phyloP scores from a whole-genome alignment of 64 coral and sea anemone species.

The Orbicella faveolata region DNA sequence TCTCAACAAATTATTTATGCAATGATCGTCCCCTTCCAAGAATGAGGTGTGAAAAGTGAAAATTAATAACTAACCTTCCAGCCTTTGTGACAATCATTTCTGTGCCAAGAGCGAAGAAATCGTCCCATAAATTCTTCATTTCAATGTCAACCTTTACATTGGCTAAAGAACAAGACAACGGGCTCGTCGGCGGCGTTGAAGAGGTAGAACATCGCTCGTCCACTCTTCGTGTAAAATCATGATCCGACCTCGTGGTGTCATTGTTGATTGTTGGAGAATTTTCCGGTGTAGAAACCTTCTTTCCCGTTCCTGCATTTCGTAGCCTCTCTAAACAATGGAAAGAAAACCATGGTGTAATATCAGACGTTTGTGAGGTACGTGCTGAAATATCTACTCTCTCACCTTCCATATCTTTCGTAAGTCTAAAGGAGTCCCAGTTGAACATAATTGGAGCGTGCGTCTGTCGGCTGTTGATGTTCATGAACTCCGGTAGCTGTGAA shows the following conservation, averaged over 20 bases:
- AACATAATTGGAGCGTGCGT: conserved; percentile 59
- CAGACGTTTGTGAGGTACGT: not conserved
- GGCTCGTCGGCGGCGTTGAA: not conserved
- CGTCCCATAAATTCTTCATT: conserved; percentile 96
- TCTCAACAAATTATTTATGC: not conserved
- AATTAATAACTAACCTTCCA: conserved; percentile 76
- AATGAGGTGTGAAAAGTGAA: not conserved
- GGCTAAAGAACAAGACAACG: conserved; percentile 26
- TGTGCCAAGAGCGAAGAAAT: conserved; percentile 80
- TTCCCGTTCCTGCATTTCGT: conserved; percentile 92
- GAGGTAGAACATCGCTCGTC: conserved; percentile 20
- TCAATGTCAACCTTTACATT: conserved; percentile 90
- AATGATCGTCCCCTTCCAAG: not conserved
- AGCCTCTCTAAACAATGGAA: conserved; percentile 69
- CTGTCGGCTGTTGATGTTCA: conserved; percentile 34
- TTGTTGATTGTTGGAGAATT: conserved; percentile 7
- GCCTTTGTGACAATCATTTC: conserved; percentile 69
- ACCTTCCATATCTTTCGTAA: conserved; percentile 99
- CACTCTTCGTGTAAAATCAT: not conserved
- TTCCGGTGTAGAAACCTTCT: conserved; percentile 42
- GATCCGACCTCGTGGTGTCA: conserved; percentile 8
- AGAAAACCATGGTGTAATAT: conserved; percentile 12
- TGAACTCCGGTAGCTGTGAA: conserved; percentile 61
- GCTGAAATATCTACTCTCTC: conserved; percentile 31
- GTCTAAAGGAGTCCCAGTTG: conserved; percentile 79